Percentiles rank a stretch among this genome's conserved stretches.
phyloP scores from a whole-genome alignment of 2,797 vertebrate species.

The Hirundo rustica region DNA sequence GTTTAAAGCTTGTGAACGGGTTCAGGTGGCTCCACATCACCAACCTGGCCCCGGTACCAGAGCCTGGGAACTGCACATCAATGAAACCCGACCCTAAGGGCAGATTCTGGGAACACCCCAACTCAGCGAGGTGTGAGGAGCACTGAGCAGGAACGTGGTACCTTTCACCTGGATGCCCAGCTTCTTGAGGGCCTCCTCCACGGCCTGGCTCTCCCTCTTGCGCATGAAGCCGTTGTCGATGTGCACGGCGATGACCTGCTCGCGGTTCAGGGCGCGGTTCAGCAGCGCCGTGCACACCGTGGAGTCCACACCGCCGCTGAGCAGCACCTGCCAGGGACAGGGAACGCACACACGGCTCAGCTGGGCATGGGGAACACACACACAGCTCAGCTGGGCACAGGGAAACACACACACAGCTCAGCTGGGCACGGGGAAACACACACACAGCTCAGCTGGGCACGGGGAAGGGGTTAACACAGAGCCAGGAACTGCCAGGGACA shows the following conservation, averaged over 20 bases:
- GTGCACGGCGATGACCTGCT: constrained; percentile 97
- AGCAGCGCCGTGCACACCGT: constrained; percentile 97
- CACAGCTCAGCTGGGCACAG: no score
- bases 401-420: no score
- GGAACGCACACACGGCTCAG: no score
- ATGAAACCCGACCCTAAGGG: rapidly evolving
- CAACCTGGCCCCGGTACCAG: rapidly evolving
- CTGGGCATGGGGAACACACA: no score
- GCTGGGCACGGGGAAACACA: no score
- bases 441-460: no score
- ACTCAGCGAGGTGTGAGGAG: no score
- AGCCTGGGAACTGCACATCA: neutral
- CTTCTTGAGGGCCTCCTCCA: constrained; percentile 96
- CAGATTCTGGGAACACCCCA: neutral
- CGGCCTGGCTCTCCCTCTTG: constrained; percentile 94
- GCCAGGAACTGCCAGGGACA: no score
- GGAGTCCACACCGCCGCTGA: constrained; percentile 98
- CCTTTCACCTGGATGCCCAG: constrained; percentile 97
- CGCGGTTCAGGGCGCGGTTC: constrained; percentile 92
- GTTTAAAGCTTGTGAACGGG: rapidly evolving
- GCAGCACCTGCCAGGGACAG: constrained; percentile 81
- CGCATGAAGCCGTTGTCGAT: constrained; percentile 99
- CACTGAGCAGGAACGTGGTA: neutral
- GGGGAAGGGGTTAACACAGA: no score
- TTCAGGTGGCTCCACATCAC: neutral